These are phyloP conservation scores for Carlito syrichta DNA, from an alignment of 2,113 vertebrate genomes.

Conservation along the genomic window DNA sequence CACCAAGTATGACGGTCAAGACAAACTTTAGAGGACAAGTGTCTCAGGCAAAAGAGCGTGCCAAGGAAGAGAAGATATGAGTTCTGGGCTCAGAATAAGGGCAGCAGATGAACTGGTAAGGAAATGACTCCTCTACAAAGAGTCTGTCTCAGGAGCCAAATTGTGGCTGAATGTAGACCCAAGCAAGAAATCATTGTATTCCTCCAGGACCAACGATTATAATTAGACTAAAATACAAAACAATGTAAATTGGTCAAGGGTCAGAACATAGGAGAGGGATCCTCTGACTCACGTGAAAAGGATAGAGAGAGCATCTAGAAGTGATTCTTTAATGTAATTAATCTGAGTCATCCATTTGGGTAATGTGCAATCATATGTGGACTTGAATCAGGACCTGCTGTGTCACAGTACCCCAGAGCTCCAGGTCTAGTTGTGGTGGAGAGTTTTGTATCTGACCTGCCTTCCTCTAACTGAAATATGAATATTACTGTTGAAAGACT, in stretches of 20 bases:
- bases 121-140: not conserved
- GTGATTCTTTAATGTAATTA: not conserved
- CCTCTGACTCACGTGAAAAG: not conserved
- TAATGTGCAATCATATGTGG: not conserved
- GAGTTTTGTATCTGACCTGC: not conserved
- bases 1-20: not conserved
- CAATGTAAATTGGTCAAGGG: not conserved
- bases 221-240: not conserved
- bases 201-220: not conserved
- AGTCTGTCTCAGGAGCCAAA: not conserved
- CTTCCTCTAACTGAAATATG: not conserved
- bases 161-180: not conserved
- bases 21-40: not conserved
- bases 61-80: no score
- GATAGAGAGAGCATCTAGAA: not conserved
- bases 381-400: not conserved
- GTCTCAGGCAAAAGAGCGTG: no score
- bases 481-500: not conserved
- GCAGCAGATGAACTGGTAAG: no score
- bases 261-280: not conserved
- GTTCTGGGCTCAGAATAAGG: not conserved
- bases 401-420: no score
- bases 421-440: not conserved
- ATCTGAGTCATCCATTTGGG: not conserved
- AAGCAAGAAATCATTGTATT: not conserved